These are phyloP conservation scores for Kudoa iwatai DNA, from an alignment of 30 jellyfish, hydroid and myxozoan species.

Conservation along the genomic window DNA sequence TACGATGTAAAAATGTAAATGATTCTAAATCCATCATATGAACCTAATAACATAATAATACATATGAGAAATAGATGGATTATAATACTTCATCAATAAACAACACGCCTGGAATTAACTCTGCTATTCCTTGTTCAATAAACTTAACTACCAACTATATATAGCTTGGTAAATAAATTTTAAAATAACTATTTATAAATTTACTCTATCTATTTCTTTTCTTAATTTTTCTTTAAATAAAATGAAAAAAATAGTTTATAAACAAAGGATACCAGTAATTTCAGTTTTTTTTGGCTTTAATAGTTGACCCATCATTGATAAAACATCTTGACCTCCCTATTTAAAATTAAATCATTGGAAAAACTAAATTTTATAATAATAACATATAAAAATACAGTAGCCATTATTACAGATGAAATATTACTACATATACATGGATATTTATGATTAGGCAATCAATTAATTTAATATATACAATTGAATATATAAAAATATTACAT, in stretches of 20 bases:
- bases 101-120: conserved; percentile 74
- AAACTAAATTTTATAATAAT: no score
- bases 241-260: background rate
- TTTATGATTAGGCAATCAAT: no score
- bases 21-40: conserved; percentile 81
- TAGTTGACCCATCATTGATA: conserved; percentile 72
- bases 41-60: conserved; percentile 4
- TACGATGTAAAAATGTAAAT: conserved; percentile 48
- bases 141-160: conserved; percentile 34
- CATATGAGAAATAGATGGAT: background rate
- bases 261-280: conserved; percentile 14
- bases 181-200: background rate
- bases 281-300: conserved; percentile 77
- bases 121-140: conserved; percentile 89
- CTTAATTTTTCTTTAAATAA: conserved; percentile 14
- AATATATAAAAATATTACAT: no score
- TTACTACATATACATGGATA: no score
- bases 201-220: conserved; percentile 22
- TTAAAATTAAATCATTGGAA: no score
- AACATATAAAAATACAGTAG: no score
- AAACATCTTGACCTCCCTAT: conserved; percentile 66
- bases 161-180: background rate
- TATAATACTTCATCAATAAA: conserved; percentile 41
- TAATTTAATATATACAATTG: no score
- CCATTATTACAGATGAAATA: no score